Percentiles rank a stretch among this genome's conserved stretches.
phyloP scores from a whole-genome alignment of 2,888 invertebrate genomes.

The Epinotia brunnichana region DNA sequence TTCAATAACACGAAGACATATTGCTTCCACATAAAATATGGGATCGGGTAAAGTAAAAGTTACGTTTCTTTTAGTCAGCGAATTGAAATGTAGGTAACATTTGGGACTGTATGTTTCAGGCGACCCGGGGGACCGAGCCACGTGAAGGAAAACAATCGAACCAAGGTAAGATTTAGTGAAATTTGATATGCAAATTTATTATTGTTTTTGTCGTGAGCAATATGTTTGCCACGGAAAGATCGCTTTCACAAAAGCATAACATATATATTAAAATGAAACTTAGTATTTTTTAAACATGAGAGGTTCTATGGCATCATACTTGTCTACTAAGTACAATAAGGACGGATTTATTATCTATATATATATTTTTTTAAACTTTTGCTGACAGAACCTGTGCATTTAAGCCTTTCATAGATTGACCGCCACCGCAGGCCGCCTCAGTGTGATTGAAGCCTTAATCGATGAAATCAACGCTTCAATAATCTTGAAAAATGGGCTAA shows the following conservation, averaged over 20 bases:
- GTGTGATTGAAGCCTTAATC: neutral
- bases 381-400: too few species aligned
- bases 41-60: slow-evolving; percentile 64
- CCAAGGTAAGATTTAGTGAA: slow-evolving; percentile 55
- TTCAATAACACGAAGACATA: slow-evolving; percentile 56
- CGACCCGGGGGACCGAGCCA: slow-evolving; percentile 54
- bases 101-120: slow-evolving; percentile 71
- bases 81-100: slow-evolving; percentile 75
- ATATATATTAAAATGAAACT: too few species aligned
- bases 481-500: neutral
- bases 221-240: slow-evolving; percentile 30
- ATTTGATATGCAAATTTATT: slow-evolving; percentile 43
- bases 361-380: too few species aligned
- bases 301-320: neutral
- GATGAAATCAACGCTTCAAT: neutral
- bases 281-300: too few species aligned
- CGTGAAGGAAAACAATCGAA: slow-evolving; percentile 53
- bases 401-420: too few species aligned
- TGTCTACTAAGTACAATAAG: neutral
- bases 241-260: too few species aligned
- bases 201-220: slow-evolving; percentile 40
- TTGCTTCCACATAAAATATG: slow-evolving; percentile 65
- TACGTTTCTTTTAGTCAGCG: slow-evolving; percentile 70
- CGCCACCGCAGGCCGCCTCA: too few species aligned
- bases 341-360: too few species aligned